Conservation (phyloP, 2,797 vertebrate genomes). For the Pangasius krempfi region DNA sequence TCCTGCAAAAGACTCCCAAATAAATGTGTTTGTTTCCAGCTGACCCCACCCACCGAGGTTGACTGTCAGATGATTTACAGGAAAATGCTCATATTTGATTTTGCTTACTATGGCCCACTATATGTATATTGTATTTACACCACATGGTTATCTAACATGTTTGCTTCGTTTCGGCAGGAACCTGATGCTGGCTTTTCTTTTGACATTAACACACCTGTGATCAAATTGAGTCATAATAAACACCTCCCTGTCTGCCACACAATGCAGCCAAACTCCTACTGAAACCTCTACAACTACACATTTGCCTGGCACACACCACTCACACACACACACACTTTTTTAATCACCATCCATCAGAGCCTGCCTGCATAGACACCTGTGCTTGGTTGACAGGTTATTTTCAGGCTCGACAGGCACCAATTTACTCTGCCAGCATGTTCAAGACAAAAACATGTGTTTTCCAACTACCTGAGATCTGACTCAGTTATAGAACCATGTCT, state of each 20-base stretch:
- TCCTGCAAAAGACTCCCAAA: background rate
- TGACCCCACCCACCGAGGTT: background rate
- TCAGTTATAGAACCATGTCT: slow-evolving; percentile 5
- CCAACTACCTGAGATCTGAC: slow-evolving; percentile 17
- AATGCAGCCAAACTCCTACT: background rate
- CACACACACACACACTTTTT: slow-evolving; percentile 27
- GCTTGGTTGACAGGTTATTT: slow-evolving; percentile 59
- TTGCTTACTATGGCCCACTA: background rate
- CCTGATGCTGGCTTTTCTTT: background rate
- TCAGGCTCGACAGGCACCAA: slow-evolving; percentile 39
- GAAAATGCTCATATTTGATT: background rate
- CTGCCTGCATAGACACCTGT: slow-evolving; percentile 34
- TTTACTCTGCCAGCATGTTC: slow-evolving; percentile 12
- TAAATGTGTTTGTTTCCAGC: background rate
- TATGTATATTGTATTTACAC: background rate
- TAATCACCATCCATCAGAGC: slow-evolving; percentile 16
- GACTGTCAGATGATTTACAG: background rate
- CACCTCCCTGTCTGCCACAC: slow-evolving; percentile 3
- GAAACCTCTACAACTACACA: background rate
- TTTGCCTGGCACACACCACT: background rate
- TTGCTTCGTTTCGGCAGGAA: background rate
- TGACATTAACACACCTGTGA: background rate
- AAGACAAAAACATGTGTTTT: slow-evolving; percentile 32
- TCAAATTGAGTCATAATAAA: background rate
- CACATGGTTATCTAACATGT: background rate